phyloP scores from a whole-genome alignment of 2,113 vertebrate species.

The Chunga burmeisteri region DNA sequence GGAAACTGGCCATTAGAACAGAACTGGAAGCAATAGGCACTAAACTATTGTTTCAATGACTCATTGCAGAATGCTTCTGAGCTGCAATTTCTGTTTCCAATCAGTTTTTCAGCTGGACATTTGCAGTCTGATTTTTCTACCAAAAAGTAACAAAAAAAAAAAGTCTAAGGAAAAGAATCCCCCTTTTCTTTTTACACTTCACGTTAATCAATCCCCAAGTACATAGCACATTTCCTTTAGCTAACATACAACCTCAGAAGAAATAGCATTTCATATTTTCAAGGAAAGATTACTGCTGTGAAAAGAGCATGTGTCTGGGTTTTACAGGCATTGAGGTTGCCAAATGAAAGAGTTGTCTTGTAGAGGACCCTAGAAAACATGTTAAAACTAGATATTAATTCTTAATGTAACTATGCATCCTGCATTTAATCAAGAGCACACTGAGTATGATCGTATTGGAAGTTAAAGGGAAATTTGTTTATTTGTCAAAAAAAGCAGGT shows the following conservation, averaged over 20 bases:
- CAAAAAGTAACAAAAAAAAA: neutral
- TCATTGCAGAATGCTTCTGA: neutral
- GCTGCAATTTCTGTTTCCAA: slow-evolving; percentile 42
- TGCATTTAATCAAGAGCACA: slow-evolving; percentile 5
- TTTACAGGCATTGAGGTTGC: slow-evolving; percentile 3
- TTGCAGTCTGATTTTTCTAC: neutral
- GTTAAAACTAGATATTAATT: slow-evolving; percentile 37
- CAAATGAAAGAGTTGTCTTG: slow-evolving; percentile 6
- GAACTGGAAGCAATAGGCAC: slow-evolving; percentile 48
- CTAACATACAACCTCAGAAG: neutral
- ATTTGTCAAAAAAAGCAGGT: neutral
- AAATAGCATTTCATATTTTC: slow-evolving; percentile 1
- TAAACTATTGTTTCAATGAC: slow-evolving; percentile 42
- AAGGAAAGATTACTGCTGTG: neutral
- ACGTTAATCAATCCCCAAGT: neutral
- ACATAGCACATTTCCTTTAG: slow-evolving; percentile 6
- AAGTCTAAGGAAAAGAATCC: neutral
- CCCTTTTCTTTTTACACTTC: neutral
- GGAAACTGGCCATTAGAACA: slow-evolving; percentile 11
- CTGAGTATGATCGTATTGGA: neutral
- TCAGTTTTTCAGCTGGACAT: slow-evolving; percentile 3
- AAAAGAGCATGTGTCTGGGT: neutral
- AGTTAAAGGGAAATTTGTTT: slow-evolving; percentile 4
- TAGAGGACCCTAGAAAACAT: neutral
- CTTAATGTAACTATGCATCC: neutral